Base-by-base conservation (phyloP, 2,888 invertebrate species). In the Hirtodrosophila confusa region DNA sequence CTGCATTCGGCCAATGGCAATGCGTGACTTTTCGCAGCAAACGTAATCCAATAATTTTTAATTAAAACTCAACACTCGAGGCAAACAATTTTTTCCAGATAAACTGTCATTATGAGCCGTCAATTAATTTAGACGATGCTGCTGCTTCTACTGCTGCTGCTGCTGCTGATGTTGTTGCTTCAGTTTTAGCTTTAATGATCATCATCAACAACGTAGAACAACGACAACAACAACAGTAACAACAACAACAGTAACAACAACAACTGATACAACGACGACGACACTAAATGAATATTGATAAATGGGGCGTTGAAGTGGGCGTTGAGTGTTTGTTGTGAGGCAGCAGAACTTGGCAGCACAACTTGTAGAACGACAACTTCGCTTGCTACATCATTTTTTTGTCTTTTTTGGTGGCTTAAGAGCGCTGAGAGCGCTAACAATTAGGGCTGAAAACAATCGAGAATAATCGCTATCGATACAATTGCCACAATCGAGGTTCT, bases 211-310 rank as follows among this genome's bases (percentile, higher is more conserved):
- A 61, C 64, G 40, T 49, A 40, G 57, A 47, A 47, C 57, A 41
- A 51, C 45, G 48, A 40, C 54, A 63, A 44, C 39, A 57, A 29
- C 57, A 56, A 44, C 65, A 68, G n/a, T n/a, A 47, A 47, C 57
- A 41, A 51, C 45, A 48, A 40, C 54, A 63, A 44, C 39, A 57
- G n/a, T n/a, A n/a, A 29, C 57, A 56, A 58, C 75, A 64, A 60
- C 74, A 72, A 78, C 71, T 70, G 62, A 64, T 64, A 75, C 75
- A 82, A 65, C 62, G 68, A 75, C 78, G 75, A 84, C 88, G 89
- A 89, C 89, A 86, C 89, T 78, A 88, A 89, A 89, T 89, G 89
- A 89, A 89, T 89, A 89, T 89, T 89, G 90, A 89, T 89, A 89
- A 89, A 90, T 86, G 85, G 89, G 89, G 89, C 90, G 89, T 85